These are phyloP conservation scores for Temnothorax ravouxi DNA, from an alignment of 2,888 invertebrate genomes.

Conservation along the genomic window DNA sequence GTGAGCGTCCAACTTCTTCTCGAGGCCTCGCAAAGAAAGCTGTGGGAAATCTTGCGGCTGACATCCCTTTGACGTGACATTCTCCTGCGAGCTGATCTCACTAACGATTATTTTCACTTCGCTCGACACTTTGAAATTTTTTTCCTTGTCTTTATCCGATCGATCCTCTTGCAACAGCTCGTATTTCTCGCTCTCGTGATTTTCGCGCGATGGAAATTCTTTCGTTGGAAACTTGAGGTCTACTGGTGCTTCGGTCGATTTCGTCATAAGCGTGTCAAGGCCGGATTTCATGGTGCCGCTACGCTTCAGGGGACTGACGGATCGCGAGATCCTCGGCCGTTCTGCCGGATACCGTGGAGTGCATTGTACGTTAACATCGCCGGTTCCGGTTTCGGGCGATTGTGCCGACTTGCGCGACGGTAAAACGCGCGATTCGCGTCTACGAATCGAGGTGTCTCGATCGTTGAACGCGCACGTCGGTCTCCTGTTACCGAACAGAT, in stretches of 20 bases:
- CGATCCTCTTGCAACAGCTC: not conserved
- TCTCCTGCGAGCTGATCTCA: conserved; percentile 71
- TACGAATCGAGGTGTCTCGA: conserved; percentile 45
- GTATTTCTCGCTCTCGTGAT: conserved; percentile 44
- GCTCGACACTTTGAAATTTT: conserved; percentile 62
- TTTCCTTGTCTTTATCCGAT: conserved; percentile 62
- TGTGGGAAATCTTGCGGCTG: conserved; percentile 54
- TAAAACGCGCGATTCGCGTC: conserved; percentile 41
- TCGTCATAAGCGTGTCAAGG: conserved; percentile 75
- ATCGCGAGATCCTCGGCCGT: conserved; percentile 53
- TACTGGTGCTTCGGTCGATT: conserved; percentile 62
- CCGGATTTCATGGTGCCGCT: conserved; percentile 78
- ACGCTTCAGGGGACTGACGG: conserved; percentile 75
- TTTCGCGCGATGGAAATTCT: conserved; percentile 49
- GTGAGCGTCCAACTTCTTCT: conserved; percentile 70
- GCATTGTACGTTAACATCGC: conserved; percentile 16
- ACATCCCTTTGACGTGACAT: conserved; percentile 61
- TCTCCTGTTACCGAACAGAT: conserved; percentile 62
- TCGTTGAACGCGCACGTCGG: conserved; percentile 53
- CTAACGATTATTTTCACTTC: conserved; percentile 82
- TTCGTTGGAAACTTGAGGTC: conserved; percentile 60
- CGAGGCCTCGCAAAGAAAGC: conserved; percentile 66
- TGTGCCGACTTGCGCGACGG: conserved; percentile 56
- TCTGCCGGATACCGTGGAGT: conserved; percentile 45
- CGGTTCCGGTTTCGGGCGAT: conserved; percentile 17